Conservation (phyloP, 30 jellyfish, hydroid and myxozoan species). For the Clytia hemisphaerica region DNA sequence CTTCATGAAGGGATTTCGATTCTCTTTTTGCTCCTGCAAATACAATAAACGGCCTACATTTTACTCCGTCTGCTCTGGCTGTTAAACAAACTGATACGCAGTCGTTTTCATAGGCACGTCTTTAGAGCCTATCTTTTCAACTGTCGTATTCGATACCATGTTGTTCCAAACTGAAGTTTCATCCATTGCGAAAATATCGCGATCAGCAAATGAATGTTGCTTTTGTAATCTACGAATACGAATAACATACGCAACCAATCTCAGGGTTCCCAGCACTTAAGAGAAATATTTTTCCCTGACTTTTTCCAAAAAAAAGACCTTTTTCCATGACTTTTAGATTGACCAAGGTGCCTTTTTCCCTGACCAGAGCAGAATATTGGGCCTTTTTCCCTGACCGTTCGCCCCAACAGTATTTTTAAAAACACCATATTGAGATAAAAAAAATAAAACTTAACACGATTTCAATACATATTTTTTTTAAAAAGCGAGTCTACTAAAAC, state of each 20-base stretch:
- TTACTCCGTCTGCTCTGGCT: conserved; percentile 40
- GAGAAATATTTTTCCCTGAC: too few species aligned
- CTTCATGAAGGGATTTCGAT: conserved; percentile 27
- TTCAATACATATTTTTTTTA: too few species aligned
- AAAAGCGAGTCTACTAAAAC: too few species aligned
- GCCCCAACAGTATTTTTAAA: too few species aligned
- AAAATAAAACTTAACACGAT: too few species aligned
- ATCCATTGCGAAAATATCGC: conserved; percentile 8
- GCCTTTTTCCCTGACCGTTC: too few species aligned
- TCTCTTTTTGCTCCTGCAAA: conserved; percentile 49
- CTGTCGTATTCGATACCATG: conserved; percentile 29
- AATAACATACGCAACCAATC: not conserved
- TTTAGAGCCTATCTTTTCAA: conserved; percentile 33
- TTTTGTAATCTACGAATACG: conserved; percentile 9
- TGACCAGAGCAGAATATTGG: too few species aligned
- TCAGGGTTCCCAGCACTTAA: too few species aligned
- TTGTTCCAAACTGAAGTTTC: conserved; percentile 23
- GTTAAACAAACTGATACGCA: conserved; percentile 16
- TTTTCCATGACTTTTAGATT: too few species aligned
- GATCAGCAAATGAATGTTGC: conserved; percentile 2
- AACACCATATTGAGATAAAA: too few species aligned
- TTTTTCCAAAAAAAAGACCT: too few species aligned
- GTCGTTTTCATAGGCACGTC: conserved; percentile 11
- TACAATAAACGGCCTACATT: conserved; percentile 36
- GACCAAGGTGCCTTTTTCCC: too few species aligned